Base-by-base conservation (phyloP, 2,113 vertebrate genomes). In the Dicerorhinus sumatrensis region DNA sequence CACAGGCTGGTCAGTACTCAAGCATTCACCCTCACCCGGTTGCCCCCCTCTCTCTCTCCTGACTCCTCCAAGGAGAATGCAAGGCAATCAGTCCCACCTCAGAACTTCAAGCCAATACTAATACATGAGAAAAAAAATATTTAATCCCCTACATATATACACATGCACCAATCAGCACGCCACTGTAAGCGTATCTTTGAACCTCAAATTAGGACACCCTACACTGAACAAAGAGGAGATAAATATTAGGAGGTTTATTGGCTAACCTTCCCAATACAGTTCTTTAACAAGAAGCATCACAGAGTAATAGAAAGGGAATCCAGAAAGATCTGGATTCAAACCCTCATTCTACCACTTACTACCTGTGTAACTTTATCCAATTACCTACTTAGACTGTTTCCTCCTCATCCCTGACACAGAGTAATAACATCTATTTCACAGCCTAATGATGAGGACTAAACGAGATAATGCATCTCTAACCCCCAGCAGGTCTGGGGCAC, bases 281-380 rank as follows among this genome's bases (percentile, higher is more conserved):
- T 84, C 60, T 94, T 72, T 79, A 54, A 63, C 20, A 95, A 77
- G 48, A 77, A 93, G 58, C 29, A 94, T 51, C 79, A 56, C 1
- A 69, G 27, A 54, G 12, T 51, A 83, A 89, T 29, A 80, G 25
- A 88, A 94, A 96, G 48, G 5, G 36, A 89, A 58, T 33, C 60
- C 46, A 93, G 42, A 87, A 83, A 81, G 51, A n/a, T 29, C 58
- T 91, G 70, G 54, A 63, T 88, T 91, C 60, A 91, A 33, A 96
- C 51, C 25, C 60, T 95, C 46, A 72, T 1, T 46, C 56, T 36
- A 42, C 56, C 36, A 80, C 7, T 63, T 46, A 92, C 20, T 60
- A 60, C 9, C 56, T n/a, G 51, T 14, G 54, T 46, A 27, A 83
- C 46, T 84, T 42, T 93, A 92, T 39, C 27, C 39, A 94, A n/a